Base-by-base conservation (phyloP, 1,140 invertebrate genomes). In the Leptopilina boulardi region DNA sequence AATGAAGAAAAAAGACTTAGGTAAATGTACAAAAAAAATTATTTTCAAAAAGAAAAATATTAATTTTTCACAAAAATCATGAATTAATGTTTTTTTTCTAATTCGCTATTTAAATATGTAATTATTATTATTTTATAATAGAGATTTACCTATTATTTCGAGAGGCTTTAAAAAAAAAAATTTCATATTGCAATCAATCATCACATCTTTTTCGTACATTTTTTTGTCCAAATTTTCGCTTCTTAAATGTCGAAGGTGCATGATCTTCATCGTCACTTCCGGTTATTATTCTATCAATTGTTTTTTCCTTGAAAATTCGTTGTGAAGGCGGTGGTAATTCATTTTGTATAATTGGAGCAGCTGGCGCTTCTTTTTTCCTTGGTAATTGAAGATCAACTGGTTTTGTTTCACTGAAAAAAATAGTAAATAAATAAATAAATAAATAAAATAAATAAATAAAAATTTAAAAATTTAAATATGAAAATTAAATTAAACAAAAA, bases 301-400 rank as follows among this genome's bases (percentile, higher is more conserved):
- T 92, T 88, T 95, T 95, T 83, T 95, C 94, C 82, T 93, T 94
- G 76, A 95, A 94, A 51, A 91, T 92, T 73, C 91, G 93, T 9
- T 91, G 87, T 1, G 90, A 87, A 1, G 91, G 90, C 47, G 91
- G 72, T 10, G n/a, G 89, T 11, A 85, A 77, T 73, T 89, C 89
- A 10, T 83, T 75, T 54, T 85, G 87, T 26, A 83, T 73, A 76
- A 75, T 79, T 8, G 87, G 83, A 11, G 84, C 85, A 59, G 34
- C 87, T 80, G 80, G 87, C 76, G 54, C 77, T 74, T 83, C 54
- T 79, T 85, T 91, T 84, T 87, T 91, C 26, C 80, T 78, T 1
- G 94, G 94, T 70, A 94, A 83, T 78, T 94, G 92, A 19, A 93
- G 88, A 89, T 94, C 93, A 11, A 94, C 85, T 9, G 86, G 82